phyloP scores from a whole-genome alignment of 2,888 invertebrate genomes.

The Nomada fabriciana region DNA sequence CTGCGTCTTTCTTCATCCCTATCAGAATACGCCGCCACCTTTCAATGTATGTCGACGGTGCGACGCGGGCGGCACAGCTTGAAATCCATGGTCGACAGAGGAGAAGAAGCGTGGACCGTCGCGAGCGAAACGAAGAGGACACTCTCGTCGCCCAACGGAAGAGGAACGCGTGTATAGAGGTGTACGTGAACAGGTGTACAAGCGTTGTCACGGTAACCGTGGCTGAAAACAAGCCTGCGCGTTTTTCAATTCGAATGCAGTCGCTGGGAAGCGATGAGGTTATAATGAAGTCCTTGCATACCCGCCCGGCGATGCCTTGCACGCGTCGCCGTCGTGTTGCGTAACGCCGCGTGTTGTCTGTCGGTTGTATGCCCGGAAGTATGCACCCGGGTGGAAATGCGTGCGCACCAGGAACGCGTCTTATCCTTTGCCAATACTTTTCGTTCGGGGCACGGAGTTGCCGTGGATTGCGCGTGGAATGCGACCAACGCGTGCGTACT shows the following conservation, averaged over 20 bases:
- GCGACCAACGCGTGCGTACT: constrained; percentile 20
- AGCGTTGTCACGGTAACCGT: constrained; percentile 76
- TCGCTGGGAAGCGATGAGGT: constrained; percentile 74
- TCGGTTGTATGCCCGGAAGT: constrained; percentile 13
- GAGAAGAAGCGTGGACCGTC: constrained; percentile 42
- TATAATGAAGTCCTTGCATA: constrained; percentile 72
- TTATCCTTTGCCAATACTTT: constrained; percentile 25
- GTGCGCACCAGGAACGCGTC: neutral
- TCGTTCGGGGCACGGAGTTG: constrained; percentile 11
- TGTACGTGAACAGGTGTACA: constrained; percentile 33
- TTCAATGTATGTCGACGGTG: constrained; percentile 64
- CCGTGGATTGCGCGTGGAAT: constrained; percentile 17
- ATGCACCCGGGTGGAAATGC: neutral
- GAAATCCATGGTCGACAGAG: constrained; percentile 50
- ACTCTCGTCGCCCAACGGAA: neutral
- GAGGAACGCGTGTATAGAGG: constrained; percentile 26
- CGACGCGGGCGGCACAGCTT: constrained; percentile 44
- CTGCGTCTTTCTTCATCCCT: constrained; percentile 37
- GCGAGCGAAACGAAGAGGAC: constrained; percentile 19
- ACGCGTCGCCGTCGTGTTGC: constrained; percentile 54
- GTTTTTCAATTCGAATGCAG: constrained; percentile 75
- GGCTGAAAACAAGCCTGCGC: constrained; percentile 76
- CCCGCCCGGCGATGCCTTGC: constrained; percentile 32
- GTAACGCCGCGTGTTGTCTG: constrained; percentile 61
- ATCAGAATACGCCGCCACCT: constrained; percentile 57